Percentiles rank a stretch among this genome's conserved stretches.
phyloP scores from a whole-genome alignment of 2,797 vertebrate genomes.

The Lerista edwardsae region DNA sequence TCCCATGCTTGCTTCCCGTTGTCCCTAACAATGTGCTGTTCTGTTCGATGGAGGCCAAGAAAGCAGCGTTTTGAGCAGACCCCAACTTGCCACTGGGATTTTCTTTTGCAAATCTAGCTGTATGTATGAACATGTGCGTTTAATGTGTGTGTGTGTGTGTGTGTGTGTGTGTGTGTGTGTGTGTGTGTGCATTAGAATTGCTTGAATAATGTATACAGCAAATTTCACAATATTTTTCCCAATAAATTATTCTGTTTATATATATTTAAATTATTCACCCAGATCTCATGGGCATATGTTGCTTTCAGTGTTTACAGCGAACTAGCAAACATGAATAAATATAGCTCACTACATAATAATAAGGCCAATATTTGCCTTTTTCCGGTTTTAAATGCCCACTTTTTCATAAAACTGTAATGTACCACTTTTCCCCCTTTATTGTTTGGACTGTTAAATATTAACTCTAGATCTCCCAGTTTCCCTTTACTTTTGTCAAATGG shows the following conservation, averaged over 20 bases:
- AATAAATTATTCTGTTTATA: constrained; percentile 9
- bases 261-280: constrained; percentile 29
- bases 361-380: constrained; percentile 28
- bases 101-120: constrained; percentile 8
- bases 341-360: constrained; percentile 7
- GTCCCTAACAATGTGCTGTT: neutral
- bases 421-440: neutral
- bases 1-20: neutral
- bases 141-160: neutral
- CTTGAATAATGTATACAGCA: accelerated
- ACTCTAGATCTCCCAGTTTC: constrained; percentile 13
- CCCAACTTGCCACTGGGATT: neutral
- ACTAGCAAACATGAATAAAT: constrained; percentile 36
- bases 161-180: neutral
- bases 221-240: constrained; percentile 17
- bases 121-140: neutral
- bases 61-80: neutral
- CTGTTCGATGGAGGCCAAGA: neutral
- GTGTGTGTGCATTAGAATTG: neutral
- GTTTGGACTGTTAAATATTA: constrained; percentile 16
- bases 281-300: neutral
- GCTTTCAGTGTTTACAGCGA: neutral
- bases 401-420: constrained; percentile 14
- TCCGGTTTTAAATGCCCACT: neutral
- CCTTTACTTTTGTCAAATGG: neutral